phyloP scores from a whole-genome alignment of 2,113 vertebrate species.

The Donacobius atricapilla region DNA sequence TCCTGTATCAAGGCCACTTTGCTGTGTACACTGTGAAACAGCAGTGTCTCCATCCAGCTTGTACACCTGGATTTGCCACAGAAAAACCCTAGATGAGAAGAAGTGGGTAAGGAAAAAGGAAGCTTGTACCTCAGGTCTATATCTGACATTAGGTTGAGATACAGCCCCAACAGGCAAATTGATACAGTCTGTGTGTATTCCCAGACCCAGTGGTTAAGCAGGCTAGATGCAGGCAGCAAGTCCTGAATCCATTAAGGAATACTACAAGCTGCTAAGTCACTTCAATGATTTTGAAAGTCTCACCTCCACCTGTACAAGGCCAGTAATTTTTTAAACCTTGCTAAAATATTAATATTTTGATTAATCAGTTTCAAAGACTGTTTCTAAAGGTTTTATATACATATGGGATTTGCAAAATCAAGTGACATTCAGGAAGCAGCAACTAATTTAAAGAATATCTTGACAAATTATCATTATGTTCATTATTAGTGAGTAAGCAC shows the following conservation, averaged over 20 bases:
- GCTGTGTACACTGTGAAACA: neutral
- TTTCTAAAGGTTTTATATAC: neutral
- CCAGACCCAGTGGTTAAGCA: neutral
- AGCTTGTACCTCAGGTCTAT: neutral
- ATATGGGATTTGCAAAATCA: neutral
- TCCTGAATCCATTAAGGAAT: neutral
- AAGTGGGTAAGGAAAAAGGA: neutral
- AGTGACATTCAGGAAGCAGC: neutral
- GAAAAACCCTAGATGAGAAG: neutral
- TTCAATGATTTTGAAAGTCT: neutral
- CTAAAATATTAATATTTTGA: neutral
- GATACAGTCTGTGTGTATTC: neutral
- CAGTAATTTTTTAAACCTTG: neutral
- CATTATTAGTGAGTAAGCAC: neutral
- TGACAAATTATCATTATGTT: neutral
- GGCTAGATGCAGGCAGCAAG: accelerated
- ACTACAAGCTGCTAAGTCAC: neutral
- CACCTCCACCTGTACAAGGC: neutral
- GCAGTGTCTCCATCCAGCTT: neutral
- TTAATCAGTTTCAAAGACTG: neutral
- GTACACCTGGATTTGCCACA: neutral
- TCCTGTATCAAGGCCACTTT: neutral
- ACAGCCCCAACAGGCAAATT: neutral
- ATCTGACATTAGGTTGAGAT: neutral
- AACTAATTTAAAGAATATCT: neutral